Percentiles rank a stretch among this genome's conserved stretches.
Conservation (phyloP, 2,888 invertebrate species). For the Chrysomela aeneicollis region DNA sequence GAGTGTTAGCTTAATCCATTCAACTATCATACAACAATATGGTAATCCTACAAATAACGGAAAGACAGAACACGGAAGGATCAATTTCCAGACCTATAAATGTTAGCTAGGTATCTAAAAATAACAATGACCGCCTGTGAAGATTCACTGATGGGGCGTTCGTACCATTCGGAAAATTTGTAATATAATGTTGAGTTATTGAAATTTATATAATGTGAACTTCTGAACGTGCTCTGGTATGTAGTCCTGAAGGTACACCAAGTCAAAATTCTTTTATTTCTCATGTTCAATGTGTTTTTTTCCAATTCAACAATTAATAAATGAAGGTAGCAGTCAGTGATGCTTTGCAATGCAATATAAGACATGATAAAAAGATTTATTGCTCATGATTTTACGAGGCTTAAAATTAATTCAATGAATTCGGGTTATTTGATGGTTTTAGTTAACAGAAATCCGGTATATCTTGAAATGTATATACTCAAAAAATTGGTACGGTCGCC, state of each 20-base stretch:
- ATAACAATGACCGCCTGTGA: conserved; percentile 44
- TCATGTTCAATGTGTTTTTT: not conserved
- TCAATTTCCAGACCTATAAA: conserved; percentile 49
- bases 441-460: too few species aligned
- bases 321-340: too few species aligned
- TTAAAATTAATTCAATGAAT: too few species aligned
- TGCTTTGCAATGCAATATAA: too few species aligned
- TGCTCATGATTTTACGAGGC: too few species aligned
- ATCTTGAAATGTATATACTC: too few species aligned
- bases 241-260: not conserved
- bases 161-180: conserved; percentile 36
- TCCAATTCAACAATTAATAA: too few species aligned
- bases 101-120: conserved; percentile 44
- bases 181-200: conserved; percentile 49
- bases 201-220: conserved; percentile 24
- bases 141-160: conserved; percentile 41
- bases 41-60: conserved; percentile 27
- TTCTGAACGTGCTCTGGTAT: conserved; percentile 3
- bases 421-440: too few species aligned
- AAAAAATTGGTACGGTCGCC: too few species aligned
- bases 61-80: conserved; percentile 32
- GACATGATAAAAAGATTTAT: too few species aligned
- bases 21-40: conserved; percentile 29
- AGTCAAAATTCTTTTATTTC: not conserved
- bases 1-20: conserved; percentile 29